phyloP scores from a whole-genome alignment of 2,797 vertebrate genomes.

The Lutjanus argentimaculatus region DNA sequence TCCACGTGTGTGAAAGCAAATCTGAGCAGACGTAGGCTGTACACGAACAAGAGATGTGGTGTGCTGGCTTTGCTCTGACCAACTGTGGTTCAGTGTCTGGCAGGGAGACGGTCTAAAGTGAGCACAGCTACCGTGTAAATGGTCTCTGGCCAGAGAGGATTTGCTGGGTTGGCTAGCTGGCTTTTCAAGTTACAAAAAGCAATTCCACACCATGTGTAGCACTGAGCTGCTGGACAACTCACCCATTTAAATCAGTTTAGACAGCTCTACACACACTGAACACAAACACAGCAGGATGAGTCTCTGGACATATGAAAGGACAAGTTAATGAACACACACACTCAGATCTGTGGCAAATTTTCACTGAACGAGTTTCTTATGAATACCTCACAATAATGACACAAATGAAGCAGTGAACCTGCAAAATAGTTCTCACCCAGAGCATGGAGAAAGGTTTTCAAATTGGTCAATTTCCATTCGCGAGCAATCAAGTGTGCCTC shows the following conservation, averaged over 20 bases:
- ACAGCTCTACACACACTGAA: constrained; percentile 33
- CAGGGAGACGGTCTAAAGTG: constrained; percentile 37
- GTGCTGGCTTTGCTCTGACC: constrained; percentile 47
- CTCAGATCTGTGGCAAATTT: constrained; percentile 23
- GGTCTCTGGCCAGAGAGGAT: constrained; percentile 68
- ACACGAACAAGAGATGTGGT: constrained; percentile 14
- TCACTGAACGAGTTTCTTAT: constrained; percentile 17
- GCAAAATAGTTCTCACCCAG: constrained; percentile 24
- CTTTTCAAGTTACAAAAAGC: constrained; percentile 69
- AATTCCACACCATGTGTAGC: constrained; percentile 57
- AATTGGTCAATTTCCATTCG: constrained; percentile 56
- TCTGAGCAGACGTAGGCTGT: constrained; percentile 31
- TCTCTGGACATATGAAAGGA: constrained; percentile 30
- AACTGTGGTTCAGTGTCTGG: constrained; percentile 43
- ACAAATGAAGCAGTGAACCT: constrained; percentile 48
- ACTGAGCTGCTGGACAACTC: constrained; percentile 54
- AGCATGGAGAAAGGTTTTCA: constrained; percentile 22
- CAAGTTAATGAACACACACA: constrained; percentile 16
- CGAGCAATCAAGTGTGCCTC: constrained; percentile 57
- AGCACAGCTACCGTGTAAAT: constrained; percentile 43
- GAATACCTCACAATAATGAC: constrained; percentile 45
- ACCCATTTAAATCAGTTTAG: constrained; percentile 62
- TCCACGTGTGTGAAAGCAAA: constrained; percentile 46
- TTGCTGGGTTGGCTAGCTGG: constrained; percentile 55
- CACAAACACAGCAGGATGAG: constrained; percentile 39